Conservation (phyloP, 1,140 invertebrate genomes). For the Agrilus planipennis region DNA sequence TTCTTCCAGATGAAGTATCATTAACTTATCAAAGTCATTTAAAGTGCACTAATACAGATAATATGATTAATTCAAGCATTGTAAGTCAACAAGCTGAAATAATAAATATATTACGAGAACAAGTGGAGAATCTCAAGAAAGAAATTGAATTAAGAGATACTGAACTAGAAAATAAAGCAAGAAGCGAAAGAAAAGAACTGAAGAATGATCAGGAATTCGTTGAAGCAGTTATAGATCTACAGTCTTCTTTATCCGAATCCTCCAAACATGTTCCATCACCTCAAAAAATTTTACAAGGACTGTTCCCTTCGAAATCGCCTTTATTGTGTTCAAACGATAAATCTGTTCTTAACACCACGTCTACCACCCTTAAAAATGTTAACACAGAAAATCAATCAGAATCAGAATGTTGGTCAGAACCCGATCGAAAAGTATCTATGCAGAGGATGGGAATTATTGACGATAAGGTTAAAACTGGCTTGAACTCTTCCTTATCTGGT, state of each 20-base stretch:
- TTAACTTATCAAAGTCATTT: conserved; percentile 28
- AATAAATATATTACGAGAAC: conserved; percentile 23
- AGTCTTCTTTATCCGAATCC: not conserved
- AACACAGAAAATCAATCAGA: conserved; percentile 48
- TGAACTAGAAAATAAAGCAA: conserved; percentile 29
- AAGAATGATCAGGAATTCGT: conserved; percentile 11
- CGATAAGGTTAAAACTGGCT: too few relatives aligned
- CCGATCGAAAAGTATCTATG: conserved; percentile 64
- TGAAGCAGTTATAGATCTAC: conserved; percentile 3
- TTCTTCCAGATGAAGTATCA: conserved; percentile 21
- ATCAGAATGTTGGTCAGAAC: conserved; percentile 69
- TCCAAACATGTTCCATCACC: not conserved
- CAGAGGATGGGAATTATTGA: conserved; percentile 59
- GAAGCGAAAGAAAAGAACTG: not conserved
- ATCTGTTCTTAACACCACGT: conserved; percentile 12
- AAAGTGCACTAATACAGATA: conserved; percentile 12
- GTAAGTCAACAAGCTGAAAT: conserved; percentile 25
- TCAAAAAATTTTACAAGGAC: not conserved
- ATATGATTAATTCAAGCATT: conserved; percentile 27
- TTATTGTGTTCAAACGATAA: conserved; percentile 8
- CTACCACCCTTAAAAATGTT: conserved; percentile 18
- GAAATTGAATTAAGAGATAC: conserved; percentile 36
- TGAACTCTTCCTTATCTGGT: conserved; percentile 9
- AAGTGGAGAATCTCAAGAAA: conserved; percentile 33
- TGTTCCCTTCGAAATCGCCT: not conserved